A percentile compares a stretch with the other conserved stretches of the same genome.
Evolutionary conservation across 2,797 vertebrate species (phyloP).

Genomic region (Cirrhinus mrigala): DNA sequence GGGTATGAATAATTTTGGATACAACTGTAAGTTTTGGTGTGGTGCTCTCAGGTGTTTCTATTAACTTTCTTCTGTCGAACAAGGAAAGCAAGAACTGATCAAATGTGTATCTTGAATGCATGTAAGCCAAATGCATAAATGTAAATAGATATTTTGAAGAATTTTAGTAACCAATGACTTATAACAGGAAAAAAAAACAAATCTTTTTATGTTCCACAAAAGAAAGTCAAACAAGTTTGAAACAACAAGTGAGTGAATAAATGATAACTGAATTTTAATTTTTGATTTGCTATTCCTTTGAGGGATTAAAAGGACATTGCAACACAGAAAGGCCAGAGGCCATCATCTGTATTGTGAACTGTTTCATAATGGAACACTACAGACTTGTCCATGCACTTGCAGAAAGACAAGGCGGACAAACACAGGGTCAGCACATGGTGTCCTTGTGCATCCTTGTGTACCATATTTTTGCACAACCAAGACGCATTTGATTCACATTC

Average conservation of each 20-base stretch:
- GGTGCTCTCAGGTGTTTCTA: background rate
- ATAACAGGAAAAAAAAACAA: background rate
- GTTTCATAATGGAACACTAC: constrained; percentile 6
- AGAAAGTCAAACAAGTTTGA: background rate
- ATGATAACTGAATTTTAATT: background rate
- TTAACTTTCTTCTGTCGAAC: background rate
- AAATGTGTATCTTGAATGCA: background rate
- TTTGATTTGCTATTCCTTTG: background rate
- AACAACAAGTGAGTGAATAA: background rate
- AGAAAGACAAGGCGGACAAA: background rate
- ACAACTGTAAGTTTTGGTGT: background rate
- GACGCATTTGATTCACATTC: background rate
- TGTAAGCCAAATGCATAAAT: background rate
- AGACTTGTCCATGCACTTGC: background rate
- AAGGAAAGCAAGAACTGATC: background rate
- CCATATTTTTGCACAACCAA: constrained; percentile 1
- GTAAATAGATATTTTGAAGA: too few species aligned
- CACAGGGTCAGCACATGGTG: background rate
- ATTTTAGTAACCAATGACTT: background rate
- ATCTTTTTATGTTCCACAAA: background rate
- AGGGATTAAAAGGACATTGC: constrained; percentile 27
- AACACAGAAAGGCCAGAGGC: constrained; percentile 14
- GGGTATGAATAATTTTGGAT: too few species aligned
- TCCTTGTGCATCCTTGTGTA: background rate
- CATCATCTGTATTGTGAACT: background rate